phyloP scores from a whole-genome alignment of 2,888 invertebrate genomes.

The Lasioglossum oenotherae region DNA sequence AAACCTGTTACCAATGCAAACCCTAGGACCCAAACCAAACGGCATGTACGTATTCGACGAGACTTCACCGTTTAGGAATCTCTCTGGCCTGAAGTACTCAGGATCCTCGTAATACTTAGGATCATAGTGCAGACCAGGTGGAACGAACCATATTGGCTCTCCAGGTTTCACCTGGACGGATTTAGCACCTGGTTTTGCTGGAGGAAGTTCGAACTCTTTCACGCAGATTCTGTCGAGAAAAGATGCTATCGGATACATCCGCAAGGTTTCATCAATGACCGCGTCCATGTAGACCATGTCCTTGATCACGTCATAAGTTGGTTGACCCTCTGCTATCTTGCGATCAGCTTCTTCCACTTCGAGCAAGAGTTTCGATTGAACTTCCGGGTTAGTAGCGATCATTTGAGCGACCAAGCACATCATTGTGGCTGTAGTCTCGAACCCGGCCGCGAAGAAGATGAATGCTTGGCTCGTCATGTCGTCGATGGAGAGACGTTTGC shows the following conservation, averaged over 20 bases:
- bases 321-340: constrained; percentile 69
- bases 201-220: constrained; percentile 76
- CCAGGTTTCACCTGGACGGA: constrained; percentile 78
- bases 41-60: constrained; percentile 63
- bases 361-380: constrained; percentile 83
- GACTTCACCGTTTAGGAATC: constrained; percentile 75
- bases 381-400: constrained; percentile 80
- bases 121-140: constrained; percentile 78
- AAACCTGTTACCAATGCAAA: constrained; percentile 82
- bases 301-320: constrained; percentile 82
- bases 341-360: constrained; percentile 77
- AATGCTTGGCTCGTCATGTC: constrained; percentile 85
- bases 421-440: constrained; percentile 72
- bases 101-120: constrained; percentile 80
- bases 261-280: constrained; percentile 81
- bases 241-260: constrained; percentile 70
- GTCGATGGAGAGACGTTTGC: constrained; percentile 58
- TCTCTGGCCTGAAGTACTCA: constrained; percentile 81
- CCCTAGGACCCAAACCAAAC: constrained; percentile 76
- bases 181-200: constrained; percentile 70
- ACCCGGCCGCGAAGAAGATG: constrained; percentile 76
- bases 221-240: constrained; percentile 78
- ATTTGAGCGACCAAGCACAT: constrained; percentile 72
- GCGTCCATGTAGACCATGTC: constrained; percentile 86
- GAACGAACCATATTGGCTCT: constrained; percentile 74